A percentile compares a stretch with the other conserved stretches of the same genome.
phyloP scores from a whole-genome alignment of 2,888 invertebrate genomes.

The Dyspetes luteomarginatus region DNA sequence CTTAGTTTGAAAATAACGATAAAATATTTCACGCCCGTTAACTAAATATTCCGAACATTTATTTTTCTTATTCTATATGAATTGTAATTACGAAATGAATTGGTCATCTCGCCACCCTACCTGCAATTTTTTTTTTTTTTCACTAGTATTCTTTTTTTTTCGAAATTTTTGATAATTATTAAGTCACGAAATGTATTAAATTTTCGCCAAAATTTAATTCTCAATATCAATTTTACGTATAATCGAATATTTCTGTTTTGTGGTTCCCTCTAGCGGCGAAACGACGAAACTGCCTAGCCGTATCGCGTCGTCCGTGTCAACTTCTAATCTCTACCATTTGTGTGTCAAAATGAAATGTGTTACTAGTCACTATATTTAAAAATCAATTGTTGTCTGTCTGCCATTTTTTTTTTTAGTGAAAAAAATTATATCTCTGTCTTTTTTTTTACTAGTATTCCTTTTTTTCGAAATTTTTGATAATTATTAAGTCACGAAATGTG shows the following conservation, averaged over 20 bases:
- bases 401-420: neutral
- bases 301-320: neutral
- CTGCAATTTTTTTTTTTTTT: no score
- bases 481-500: neutral
- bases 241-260: neutral
- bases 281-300: neutral
- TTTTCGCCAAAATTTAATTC: neutral
- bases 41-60: no score
- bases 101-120: no score
- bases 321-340: neutral
- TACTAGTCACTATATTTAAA: neutral
- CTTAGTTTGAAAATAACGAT: no score
- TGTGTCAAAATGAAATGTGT: neutral
- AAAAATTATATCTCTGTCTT: neutral
- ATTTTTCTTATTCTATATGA: no score
- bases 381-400: neutral
- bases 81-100: no score
- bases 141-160: neutral
- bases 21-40: no score
- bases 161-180: neutral
- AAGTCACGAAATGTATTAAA: neutral
- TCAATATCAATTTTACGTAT: neutral
- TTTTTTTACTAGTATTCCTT: neutral
- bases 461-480: neutral
- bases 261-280: slow-evolving; percentile 8